Evolutionary conservation across 1,140 invertebrate species (phyloP), one percentile per base, ranked within the genome.

Genomic region (Drosophila asahinai): DNA sequence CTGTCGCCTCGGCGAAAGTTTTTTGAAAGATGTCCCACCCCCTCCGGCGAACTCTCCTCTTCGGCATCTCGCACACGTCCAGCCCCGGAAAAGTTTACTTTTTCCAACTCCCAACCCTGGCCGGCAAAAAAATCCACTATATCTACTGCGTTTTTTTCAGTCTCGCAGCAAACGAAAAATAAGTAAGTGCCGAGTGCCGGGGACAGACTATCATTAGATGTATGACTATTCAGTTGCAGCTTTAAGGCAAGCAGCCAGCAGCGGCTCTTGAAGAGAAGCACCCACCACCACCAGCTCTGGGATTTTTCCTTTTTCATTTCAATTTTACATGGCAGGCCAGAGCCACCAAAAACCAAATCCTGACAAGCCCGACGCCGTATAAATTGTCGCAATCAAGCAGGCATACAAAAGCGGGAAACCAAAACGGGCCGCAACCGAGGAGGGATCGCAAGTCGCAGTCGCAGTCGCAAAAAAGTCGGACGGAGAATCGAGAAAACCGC

Each of bases 341-440:
- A 42, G 71, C 72, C 65, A 57, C 79, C 71, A 68, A 77, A 83
- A 83, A 86, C 70, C 59, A 81, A 80, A 80, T 80, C 68, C 68
- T 80, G 68, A 80, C 76, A 80, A 83, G 65, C 52, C 81, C 60
- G 71, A 83, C 81, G 76, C 65, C 66, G 80, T 86, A 83, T 77
- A 87, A 86, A 86, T 87, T 86, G 83, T 83, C 80, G 83, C 83
- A 86, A 86, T 86, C 83, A 86, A 87, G 79, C 63, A 63, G 80
- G 62, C 64, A 72, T 66, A 66, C 66, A 80, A 68, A 80, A 58
- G 59, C 59, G 40, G 48, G 42, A 60, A 61, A 43, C 55, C 61
- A 63, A 59, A 65, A 58, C 64, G 45, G 62, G 45, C 38, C 33
- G 38, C 5, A 22, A 9, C 17, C 11, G 25, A 6, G 43, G 55